A percentile compares a stretch with the other conserved stretches of the same genome.
Evolutionary conservation across 2,888 invertebrate genomes (phyloP).

Genomic region (Thyatira batis): DNA sequence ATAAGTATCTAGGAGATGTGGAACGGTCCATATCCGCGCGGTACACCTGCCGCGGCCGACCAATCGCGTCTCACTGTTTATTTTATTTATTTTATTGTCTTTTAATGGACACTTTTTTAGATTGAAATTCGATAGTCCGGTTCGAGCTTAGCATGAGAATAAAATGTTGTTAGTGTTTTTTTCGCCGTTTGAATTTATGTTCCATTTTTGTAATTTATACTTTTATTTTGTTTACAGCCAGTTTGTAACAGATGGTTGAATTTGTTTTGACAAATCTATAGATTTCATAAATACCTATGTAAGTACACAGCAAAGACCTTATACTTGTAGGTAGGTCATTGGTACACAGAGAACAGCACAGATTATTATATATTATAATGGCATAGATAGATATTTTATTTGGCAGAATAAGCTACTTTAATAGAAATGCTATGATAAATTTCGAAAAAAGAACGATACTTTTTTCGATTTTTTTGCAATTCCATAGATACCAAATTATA

Average conservation of each 20-base stretch:
- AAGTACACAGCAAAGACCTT: no score
- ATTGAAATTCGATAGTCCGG: conserved; percentile 2
- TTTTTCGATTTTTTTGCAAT: not conserved
- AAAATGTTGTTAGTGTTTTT: not conserved
- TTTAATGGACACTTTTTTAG: not conserved
- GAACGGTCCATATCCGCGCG: conserved; percentile 60
- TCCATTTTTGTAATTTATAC: no score
- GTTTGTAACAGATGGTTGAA: no score
- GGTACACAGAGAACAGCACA: no score
- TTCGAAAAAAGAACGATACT: not conserved
- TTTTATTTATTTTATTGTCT: conserved; percentile 9
- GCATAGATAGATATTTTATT: no score
- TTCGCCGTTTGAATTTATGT: not conserved
- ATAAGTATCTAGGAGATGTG: conserved; percentile 13
- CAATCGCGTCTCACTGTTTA: conserved; percentile 35
- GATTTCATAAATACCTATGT: no score
- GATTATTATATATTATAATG: no score
- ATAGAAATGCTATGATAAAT: not conserved
- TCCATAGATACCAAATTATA: not conserved
- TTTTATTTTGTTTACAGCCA: no score
- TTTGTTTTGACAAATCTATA: no score
- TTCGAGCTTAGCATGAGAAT: conserved; percentile 10
- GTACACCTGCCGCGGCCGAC: conserved; percentile 51
- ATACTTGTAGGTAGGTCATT: no score
- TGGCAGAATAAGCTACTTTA: no score